Percentiles rank a stretch among this genome's conserved stretches.
Evolutionary conservation across 2,797 vertebrate species (phyloP).

Genomic region (Erpetoichthys calabaricus): DNA sequence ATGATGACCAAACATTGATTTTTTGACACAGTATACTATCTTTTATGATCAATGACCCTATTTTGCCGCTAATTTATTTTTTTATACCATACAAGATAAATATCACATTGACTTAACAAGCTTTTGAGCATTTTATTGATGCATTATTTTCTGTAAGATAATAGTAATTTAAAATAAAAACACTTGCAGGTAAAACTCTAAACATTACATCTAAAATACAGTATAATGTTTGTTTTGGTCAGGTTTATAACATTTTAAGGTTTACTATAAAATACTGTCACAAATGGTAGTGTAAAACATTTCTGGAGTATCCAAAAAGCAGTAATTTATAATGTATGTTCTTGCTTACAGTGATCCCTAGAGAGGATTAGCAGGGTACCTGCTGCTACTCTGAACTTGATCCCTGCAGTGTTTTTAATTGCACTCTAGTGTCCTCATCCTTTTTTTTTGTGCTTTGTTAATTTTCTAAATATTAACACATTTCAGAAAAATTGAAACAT

Average conservation of each 20-base stretch:
- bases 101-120: slow-evolving; percentile 55
- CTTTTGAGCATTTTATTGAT: slow-evolving; percentile 40
- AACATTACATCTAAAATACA: slow-evolving; percentile 6
- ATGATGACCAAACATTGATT: slow-evolving; percentile 45
- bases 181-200: background rate
- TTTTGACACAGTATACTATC: slow-evolving; percentile 58
- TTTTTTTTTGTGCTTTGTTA: background rate
- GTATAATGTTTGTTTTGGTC: background rate
- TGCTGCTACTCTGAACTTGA: slow-evolving; percentile 1
- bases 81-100: slow-evolving; percentile 60
- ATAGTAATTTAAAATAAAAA: slow-evolving; percentile 9
- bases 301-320: too few species aligned
- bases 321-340: background rate
- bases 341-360: background rate
- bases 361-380: slow-evolving; percentile 1
- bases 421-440: background rate
- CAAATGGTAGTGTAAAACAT: background rate
- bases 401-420: background rate
- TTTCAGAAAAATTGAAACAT: background rate
- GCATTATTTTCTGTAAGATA: slow-evolving; percentile 45
- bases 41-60: slow-evolving; percentile 62
- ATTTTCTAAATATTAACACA: background rate
- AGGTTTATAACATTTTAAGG: background rate
- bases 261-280: slow-evolving; percentile 1
- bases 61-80: slow-evolving; percentile 64